Percentiles rank a stretch among this genome's conserved stretches.
These are phyloP conservation scores for Ornithorhynchus anatinus DNA, from an alignment of 2,113 vertebrate species.

Conservation along the genomic window DNA sequence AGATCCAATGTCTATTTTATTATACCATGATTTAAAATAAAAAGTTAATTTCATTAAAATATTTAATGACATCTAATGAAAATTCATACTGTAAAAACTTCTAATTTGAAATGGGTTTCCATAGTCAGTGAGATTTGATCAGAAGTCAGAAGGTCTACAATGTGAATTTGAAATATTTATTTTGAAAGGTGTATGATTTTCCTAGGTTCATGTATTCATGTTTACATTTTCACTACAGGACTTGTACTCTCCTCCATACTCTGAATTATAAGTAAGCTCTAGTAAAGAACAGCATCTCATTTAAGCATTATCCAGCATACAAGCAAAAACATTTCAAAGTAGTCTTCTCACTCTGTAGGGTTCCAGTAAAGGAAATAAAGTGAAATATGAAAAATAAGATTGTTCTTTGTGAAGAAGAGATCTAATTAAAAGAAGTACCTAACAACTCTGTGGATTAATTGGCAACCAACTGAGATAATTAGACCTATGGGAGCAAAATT, in stretches of 20 bases:
- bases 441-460: slow-evolving; percentile 98
- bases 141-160: slow-evolving; percentile 30
- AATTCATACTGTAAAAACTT: neutral
- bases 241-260: slow-evolving; percentile 38
- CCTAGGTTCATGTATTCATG: slow-evolving; percentile 58
- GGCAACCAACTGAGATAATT: slow-evolving; percentile 96
- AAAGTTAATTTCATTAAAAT: neutral
- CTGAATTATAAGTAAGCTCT: slow-evolving; percentile 33
- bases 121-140: neutral
- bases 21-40: slow-evolving; percentile 16
- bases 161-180: neutral
- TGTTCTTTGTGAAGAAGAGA: slow-evolving; percentile 73
- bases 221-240: slow-evolving; percentile 55
- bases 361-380: slow-evolving; percentile 72
- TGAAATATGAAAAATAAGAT: slow-evolving; percentile 69
- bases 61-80: neutral
- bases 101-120: slow-evolving; percentile 6
- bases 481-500: slow-evolving; percentile 93
- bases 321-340: slow-evolving; percentile 71
- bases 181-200: slow-evolving; percentile 31
- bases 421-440: slow-evolving; percentile 87
- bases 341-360: slow-evolving; percentile 63
- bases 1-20: neutral
- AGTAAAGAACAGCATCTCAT: slow-evolving; percentile 64
- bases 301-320: slow-evolving; percentile 66